Conservation (phyloP, 2,888 invertebrate genomes). For the Lochmaea crataegi region DNA sequence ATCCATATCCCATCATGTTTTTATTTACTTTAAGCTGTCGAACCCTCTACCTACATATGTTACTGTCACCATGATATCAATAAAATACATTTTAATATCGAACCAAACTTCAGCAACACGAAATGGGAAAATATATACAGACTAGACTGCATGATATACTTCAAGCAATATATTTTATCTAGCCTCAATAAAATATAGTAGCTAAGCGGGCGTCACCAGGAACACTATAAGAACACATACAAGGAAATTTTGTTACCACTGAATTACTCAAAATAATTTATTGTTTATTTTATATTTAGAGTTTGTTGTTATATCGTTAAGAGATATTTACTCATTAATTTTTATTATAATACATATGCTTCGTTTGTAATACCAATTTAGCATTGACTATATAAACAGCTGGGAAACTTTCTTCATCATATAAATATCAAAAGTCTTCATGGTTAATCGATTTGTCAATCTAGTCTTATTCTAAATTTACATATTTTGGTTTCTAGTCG, state of each 20-base stretch:
- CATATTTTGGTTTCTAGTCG: no score
- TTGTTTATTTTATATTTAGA: neutral
- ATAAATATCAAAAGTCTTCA: no score
- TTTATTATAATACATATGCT: neutral
- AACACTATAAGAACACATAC: neutral
- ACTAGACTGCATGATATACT: slow-evolving; percentile 31
- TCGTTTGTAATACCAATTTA: no score
- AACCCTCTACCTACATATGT: slow-evolving; percentile 33
- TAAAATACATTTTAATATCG: slow-evolving; percentile 40
- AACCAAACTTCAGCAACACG: slow-evolving; percentile 25
- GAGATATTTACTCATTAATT: neutral
- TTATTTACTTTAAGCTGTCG: slow-evolving; percentile 25
- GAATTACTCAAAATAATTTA: neutral
- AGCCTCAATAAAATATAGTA: slow-evolving; percentile 38
- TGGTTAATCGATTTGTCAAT: no score
- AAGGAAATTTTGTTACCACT: neutral
- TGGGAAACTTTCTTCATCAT: no score
- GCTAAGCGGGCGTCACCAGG: neutral
- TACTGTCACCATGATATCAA: slow-evolving; percentile 36
- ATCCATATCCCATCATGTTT: slow-evolving; percentile 29
- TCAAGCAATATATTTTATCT: slow-evolving; percentile 37
- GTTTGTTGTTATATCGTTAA: neutral
- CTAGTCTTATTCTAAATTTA: no score
- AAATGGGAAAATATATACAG: slow-evolving; percentile 31
- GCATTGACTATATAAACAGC: no score